phyloP scores from a whole-genome alignment of 2,888 invertebrate species.

The Chorisops tibialis region DNA sequence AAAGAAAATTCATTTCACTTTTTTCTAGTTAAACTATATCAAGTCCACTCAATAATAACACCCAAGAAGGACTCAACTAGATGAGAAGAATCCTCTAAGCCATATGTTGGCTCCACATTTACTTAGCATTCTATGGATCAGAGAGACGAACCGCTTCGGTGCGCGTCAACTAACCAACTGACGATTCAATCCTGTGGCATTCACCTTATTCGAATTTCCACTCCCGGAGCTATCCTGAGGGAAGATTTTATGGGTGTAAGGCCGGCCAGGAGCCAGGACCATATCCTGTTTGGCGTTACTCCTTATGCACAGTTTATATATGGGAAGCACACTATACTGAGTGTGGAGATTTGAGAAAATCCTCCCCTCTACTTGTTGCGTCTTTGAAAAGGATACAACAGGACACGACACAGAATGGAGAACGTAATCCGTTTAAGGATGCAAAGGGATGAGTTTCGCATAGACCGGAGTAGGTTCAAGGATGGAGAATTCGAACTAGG shows the following conservation, averaged over 20 bases:
- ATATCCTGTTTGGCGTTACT: too few species aligned
- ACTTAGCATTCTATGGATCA: not conserved
- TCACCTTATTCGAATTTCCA: slow-evolving; percentile 37
- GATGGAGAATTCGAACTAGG: slow-evolving; percentile 1
- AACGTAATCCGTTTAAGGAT: slow-evolving; percentile 21
- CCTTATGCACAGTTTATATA: slow-evolving; percentile 5
- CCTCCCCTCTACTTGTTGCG: slow-evolving; percentile 19
- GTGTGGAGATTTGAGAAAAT: not conserved
- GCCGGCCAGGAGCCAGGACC: not conserved
- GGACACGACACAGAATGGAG: slow-evolving; percentile 9
- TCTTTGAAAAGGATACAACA: slow-evolving; percentile 10
- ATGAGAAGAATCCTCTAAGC: too few species aligned
- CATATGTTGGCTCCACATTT: slow-evolving; percentile 14
- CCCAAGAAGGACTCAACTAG: too few species aligned
- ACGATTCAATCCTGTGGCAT: slow-evolving; percentile 38
- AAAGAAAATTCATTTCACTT: too few species aligned
- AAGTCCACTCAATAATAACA: too few species aligned
- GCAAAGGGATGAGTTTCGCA: too few species aligned
- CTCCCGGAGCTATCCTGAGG: slow-evolving; percentile 18
- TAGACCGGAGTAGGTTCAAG: slow-evolving; percentile 10
- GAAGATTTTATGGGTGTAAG: slow-evolving; percentile 5
- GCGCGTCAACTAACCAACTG: slow-evolving; percentile 52
- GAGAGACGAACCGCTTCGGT: slow-evolving; percentile 48
- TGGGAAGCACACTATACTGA: slow-evolving; percentile 6
- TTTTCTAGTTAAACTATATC: not conserved